A percentile compares a stretch with the other conserved stretches of the same genome.
Conservation (phyloP, 2,113 vertebrate species). For the Eubucco bourcierii region DNA sequence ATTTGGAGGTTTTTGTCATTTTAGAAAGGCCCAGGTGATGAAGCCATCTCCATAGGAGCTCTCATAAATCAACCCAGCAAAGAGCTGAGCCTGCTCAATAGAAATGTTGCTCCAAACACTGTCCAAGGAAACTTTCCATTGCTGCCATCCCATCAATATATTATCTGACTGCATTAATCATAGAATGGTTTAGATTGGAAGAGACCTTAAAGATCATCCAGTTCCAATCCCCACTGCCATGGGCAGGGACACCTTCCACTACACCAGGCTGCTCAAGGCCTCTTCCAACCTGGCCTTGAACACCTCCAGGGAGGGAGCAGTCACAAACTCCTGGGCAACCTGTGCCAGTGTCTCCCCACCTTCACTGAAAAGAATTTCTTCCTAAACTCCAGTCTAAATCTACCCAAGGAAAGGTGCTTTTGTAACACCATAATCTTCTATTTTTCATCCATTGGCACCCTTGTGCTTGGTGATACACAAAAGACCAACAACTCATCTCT, state of each 20-base stretch:
- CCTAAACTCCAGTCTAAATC: too few species aligned
- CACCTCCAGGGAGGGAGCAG: too few species aligned
- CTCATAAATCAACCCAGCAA: not conserved
- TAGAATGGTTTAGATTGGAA: too few species aligned
- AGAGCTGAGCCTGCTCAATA: not conserved
- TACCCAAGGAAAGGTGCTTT: not conserved
- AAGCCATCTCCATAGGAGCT: accelerated
- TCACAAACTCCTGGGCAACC: too few species aligned
- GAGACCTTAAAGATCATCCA: too few species aligned
- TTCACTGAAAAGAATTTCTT: too few species aligned
- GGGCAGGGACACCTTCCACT: too few species aligned
- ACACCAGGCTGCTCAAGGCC: too few species aligned
- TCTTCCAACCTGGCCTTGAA: too few species aligned
- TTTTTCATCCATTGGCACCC: not conserved
- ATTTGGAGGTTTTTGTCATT: not conserved
- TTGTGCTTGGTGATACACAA: not conserved
- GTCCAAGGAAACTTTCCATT: not conserved
- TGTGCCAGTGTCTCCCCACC: too few species aligned
- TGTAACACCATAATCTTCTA: not conserved
- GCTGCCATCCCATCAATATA: not conserved
- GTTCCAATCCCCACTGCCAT: too few species aligned
- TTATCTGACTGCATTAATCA: not conserved
- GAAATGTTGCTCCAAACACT: not conserved
- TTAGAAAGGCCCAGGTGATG: not conserved
- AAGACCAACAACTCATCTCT: accelerated